Percentiles rank a stretch among this genome's conserved stretches.
phyloP scores from a whole-genome alignment of 2,888 invertebrate species.

The Rotaria sp. region DNA sequence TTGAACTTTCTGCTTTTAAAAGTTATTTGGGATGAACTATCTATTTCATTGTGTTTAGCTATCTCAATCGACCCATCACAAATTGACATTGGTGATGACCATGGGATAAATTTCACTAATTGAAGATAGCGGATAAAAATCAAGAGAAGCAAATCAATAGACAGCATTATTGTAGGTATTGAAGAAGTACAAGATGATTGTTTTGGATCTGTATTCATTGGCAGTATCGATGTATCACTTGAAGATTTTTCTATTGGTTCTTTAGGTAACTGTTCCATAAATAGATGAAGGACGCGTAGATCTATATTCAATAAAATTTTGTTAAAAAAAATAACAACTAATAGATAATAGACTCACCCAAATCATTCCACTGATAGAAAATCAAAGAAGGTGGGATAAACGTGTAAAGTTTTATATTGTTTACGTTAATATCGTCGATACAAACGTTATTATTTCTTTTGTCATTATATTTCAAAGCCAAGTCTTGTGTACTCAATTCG shows the following conservation, averaged over 20 bases:
- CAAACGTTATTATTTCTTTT: not conserved
- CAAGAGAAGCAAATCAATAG: not conserved
- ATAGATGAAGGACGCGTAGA: not conserved
- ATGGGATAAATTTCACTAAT: not conserved
- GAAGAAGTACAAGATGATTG: not conserved
- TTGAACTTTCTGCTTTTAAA: not conserved
- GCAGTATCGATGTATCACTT: too few relatives aligned
- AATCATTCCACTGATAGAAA: not conserved
- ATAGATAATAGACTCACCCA: not conserved
- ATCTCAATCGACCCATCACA: not conserved
- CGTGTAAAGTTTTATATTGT: not conserved
- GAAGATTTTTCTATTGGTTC: not conserved
- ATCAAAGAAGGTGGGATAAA: not conserved
- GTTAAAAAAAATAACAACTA: too few relatives aligned
- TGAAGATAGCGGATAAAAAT: not conserved
- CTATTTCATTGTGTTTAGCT: not conserved
- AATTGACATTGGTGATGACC: not conserved
- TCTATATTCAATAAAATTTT: not conserved
- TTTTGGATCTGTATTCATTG: not conserved
- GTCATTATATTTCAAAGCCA: not conserved
- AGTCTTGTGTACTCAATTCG: not conserved
- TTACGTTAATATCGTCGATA: not conserved
- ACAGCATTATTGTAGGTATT: not conserved
- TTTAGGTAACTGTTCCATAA: not conserved
- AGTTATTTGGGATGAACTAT: not conserved